Base-by-base conservation (phyloP, 2,113 vertebrate species). In the Gobius niger region DNA sequence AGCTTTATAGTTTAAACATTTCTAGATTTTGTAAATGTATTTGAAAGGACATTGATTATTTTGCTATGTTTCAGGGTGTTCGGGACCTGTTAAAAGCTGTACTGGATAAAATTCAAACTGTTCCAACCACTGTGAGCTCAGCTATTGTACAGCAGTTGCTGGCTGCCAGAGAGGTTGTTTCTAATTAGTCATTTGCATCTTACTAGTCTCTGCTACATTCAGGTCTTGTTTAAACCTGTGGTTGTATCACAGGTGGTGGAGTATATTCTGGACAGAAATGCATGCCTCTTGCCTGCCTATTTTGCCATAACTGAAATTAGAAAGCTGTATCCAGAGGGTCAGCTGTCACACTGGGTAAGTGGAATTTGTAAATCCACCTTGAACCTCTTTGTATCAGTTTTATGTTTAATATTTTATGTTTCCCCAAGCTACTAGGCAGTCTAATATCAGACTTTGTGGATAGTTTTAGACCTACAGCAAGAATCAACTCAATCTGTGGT, bases 401-500 rank as follows among this genome's bases (percentile, higher is more conserved):
- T 11, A 12, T 46, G 44, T 63, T 47, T 16, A 46, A 44, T 3
- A 13, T 1, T 44, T 0, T 53, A 51, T 54, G 40, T 68, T 12
- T 12, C 65, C 50, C 78, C 42, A 70, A 99, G 98, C 91, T 99
- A 65, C 92, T 99, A 42, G 98, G 97, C 72, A 97, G 95, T 88
- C 92, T 97, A 67, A 95, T 99, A 16, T 98, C 97, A 7, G 96
- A 99, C 85, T 99, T 98, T 92, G 97, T 98, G 84, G 97, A 99
- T 81, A 99, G 97, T 76, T 99, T 99, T 90, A 93, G 97, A 88
- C 96, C 98, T 53, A 99, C 98, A 34, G 96, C 98, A 76, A 96
- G 97, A 90, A 99, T 99, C 86, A 99, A 98, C 92, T 99, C 98
- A 5, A 99, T 99, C 53, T 98, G 98, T 86, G 98, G 98, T 99